Conservation (phyloP, 2,888 invertebrate genomes). For the Linyphia triangularis region DNA sequence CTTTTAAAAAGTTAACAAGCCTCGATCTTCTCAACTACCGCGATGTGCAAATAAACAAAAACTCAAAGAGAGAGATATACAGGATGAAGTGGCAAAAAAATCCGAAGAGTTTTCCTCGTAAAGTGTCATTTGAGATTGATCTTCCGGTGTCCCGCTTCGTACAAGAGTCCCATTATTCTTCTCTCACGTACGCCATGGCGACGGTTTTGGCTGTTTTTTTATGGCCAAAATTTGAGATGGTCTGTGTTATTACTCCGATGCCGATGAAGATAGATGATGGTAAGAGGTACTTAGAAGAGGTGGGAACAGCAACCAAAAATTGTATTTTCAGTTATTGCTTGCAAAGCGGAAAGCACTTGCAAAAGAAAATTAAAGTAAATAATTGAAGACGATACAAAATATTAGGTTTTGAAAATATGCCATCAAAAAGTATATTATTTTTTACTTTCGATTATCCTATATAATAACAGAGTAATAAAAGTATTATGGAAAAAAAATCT, state of each 20-base stretch:
- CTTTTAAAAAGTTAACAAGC: background rate
- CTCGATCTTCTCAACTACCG: background rate
- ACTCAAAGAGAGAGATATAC: background rate
- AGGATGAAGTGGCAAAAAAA: background rate
- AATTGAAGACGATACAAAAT: no score
- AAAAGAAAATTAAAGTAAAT: no score
- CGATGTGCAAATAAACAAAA: slow-evolving; percentile 5
- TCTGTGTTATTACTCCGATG: background rate
- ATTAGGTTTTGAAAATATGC: no score
- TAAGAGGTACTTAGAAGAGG: background rate
- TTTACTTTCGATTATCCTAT: no score
- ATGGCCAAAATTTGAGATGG: slow-evolving; percentile 10
- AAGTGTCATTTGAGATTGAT: slow-evolving; percentile 64
- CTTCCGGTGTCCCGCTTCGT: slow-evolving; percentile 58
- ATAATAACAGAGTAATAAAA: no score
- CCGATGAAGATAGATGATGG: background rate
- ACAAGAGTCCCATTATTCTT: background rate
- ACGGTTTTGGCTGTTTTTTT: background rate
- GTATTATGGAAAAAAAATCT: no score
- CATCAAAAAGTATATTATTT: no score
- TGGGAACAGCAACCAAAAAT: no score
- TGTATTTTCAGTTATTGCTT: no score
- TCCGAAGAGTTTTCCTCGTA: slow-evolving; percentile 44
- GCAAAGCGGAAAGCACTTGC: no score
- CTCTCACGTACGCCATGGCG: slow-evolving; percentile 31